Evolutionary conservation across 2,888 invertebrate species (phyloP), one percentile per base, ranked within the genome.

Genomic region (Rhagium mordax): DNA sequence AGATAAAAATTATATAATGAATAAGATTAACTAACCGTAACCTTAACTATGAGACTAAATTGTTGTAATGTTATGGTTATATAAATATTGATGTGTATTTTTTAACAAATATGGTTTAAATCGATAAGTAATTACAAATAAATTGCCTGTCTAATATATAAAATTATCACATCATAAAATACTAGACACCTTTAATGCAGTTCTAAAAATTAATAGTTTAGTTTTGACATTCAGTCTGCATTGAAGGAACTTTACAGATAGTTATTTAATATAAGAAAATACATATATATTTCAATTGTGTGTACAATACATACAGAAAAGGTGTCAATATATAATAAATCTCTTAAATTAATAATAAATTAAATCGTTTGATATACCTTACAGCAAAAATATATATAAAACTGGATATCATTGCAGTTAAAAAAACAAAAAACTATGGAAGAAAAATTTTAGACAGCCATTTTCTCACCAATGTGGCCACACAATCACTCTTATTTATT

Each of bases 131-230:
- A 76, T 76, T 72, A 78, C 70, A 75, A 76, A 75, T 76, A 70
- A 74, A 70, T 72, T 71, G 71, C 71, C 73, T 77, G 75, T 77
- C 76, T 79, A 76, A 72, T 76, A 71, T 73, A 73, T 68, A 80
- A 79, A 79, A 78, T 81, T 80, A 82, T 81, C 81, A 82, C 82
- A 82, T 81, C 75, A 76, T 75, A 81, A 74, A 80, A 81, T 81
- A 82, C 81, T 81, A 81, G 78, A 82, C 78, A 82, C 77, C 80
- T 77, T 79, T 75, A 67, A 76, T 78, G 74, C 75, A 69, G 74
- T 72, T 66, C 60, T 61, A 62, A 72, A 74, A 65, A 68, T 64
- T 67, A 53, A 49, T 60, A 62, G 57, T 59, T 33, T 65, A 47
- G 21, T 59, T 48, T 62, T 48, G 61, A 62, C 64, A 61, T 51